These are phyloP conservation scores for Trypoxylon attenuatum DNA, from an alignment of 2,888 invertebrate species.

Conservation along the genomic window DNA sequence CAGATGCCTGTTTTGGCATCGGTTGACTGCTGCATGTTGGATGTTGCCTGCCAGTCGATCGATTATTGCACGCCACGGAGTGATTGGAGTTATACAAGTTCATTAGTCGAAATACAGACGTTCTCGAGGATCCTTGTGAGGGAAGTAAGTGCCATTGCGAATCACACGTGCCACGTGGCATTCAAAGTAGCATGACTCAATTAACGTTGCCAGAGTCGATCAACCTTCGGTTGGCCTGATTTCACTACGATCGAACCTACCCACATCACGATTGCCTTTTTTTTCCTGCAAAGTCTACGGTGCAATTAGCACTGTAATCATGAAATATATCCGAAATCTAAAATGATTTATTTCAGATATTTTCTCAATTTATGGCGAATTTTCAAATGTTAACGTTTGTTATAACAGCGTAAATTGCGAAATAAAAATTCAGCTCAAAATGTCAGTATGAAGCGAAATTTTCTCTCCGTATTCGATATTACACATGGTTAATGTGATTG, in stretches of 20 bases:
- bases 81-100: conserved; percentile 16
- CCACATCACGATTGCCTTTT: too few species aligned
- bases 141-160: conserved; percentile 28
- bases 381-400: too few species aligned
- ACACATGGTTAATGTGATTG: too few species aligned
- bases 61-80: conserved; percentile 5
- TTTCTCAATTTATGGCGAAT: too few species aligned
- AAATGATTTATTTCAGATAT: too few species aligned
- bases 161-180: conserved; percentile 15
- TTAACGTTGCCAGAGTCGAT: conserved; percentile 26
- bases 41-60: conserved; percentile 6
- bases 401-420: too few species aligned
- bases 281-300: neutral
- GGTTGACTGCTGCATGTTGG: neutral
- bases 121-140: conserved; percentile 21
- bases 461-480: too few species aligned
- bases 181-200: conserved; percentile 22
- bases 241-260: neutral
- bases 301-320: too few species aligned
- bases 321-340: too few species aligned
- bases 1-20: too few species aligned
- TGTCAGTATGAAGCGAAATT: too few species aligned
- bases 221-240: neutral
- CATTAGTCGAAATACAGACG: conserved; percentile 30
- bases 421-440: too few species aligned